Percentiles rank a stretch among this genome's conserved stretches.
Evolutionary conservation across 1,140 invertebrate species (phyloP).

Genomic region (Drosophila paulistorum): DNA sequence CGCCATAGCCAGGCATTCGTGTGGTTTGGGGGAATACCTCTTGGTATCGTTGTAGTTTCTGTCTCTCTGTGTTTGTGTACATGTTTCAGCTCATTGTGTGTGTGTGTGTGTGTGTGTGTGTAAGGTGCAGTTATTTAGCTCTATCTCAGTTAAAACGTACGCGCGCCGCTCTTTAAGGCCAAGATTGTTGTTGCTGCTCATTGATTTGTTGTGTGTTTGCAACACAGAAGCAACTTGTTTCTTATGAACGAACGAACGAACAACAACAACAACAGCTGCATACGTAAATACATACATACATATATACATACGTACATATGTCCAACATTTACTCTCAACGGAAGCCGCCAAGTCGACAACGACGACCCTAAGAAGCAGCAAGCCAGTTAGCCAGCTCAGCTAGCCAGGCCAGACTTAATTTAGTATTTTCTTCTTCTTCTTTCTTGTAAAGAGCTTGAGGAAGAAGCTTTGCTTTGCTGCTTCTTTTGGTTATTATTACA

Average conservation of each 20-base stretch:
- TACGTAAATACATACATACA: neutral
- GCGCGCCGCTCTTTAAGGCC: slow-evolving; percentile 14
- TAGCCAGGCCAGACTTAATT: slow-evolving; percentile 32
- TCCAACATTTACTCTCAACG: slow-evolving; percentile 49
- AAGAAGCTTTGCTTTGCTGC: slow-evolving; percentile 36
- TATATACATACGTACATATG: neutral
- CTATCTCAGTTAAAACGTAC: slow-evolving; percentile 46
- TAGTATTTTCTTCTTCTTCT: slow-evolving; percentile 27
- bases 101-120: slow-evolving; percentile 42
- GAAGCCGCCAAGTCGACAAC: slow-evolving; percentile 72
- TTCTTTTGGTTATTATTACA: slow-evolving; percentile 42
- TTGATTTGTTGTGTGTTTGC: slow-evolving; percentile 63
- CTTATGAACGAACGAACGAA: slow-evolving; percentile 42
- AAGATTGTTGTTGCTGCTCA: slow-evolving; percentile 26
- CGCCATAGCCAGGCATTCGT: slow-evolving; percentile 34
- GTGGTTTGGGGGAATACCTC: slow-evolving; percentile 78
- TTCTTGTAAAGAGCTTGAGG: slow-evolving; percentile 28
- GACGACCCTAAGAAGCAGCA: slow-evolving; percentile 54
- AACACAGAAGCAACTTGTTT: slow-evolving; percentile 59
- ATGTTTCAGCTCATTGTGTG: slow-evolving; percentile 24
- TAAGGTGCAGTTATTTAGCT: slow-evolving; percentile 75
- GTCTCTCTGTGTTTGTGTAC: slow-evolving; percentile 22
- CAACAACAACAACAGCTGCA: slow-evolving; percentile 24
- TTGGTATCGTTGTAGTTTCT: slow-evolving; percentile 45
- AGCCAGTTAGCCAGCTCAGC: slow-evolving; percentile 49